Evolutionary conservation across 2,113 vertebrate genomes (phyloP).

Genomic region (Actinemys pallida): DNA sequence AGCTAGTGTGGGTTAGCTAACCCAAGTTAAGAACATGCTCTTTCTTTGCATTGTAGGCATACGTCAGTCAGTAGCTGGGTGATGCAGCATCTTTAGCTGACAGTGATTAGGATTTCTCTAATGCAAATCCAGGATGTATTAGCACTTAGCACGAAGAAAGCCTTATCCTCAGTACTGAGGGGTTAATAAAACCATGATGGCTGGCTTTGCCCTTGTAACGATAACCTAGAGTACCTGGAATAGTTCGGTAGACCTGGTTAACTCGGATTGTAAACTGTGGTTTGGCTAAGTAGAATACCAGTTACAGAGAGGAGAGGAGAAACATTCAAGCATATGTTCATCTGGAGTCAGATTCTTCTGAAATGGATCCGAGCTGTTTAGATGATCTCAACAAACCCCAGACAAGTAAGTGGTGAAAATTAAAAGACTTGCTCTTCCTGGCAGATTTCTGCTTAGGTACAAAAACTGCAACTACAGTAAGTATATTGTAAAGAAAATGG

Average conservation of each 20-base stretch:
- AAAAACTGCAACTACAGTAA: background rate
- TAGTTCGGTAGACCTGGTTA: background rate
- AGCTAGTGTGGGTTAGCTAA: too few relatives aligned
- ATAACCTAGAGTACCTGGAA: background rate
- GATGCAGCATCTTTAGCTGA: too few relatives aligned
- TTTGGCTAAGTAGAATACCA: slow-evolving; percentile 17
- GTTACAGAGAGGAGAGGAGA: background rate
- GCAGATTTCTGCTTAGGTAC: slow-evolving; percentile 55
- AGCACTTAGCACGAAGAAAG: background rate
- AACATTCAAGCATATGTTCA: slow-evolving; percentile 35
- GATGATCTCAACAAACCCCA: slow-evolving; percentile 75
- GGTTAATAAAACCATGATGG: background rate
- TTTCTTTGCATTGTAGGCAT: too few relatives aligned
- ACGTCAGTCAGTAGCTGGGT: background rate
- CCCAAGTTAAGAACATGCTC: too few relatives aligned
- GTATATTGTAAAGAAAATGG: slow-evolving; percentile 43
- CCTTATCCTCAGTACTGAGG: background rate
- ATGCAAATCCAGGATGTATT: background rate
- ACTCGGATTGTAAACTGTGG: background rate
- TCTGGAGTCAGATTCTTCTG: slow-evolving; percentile 71
- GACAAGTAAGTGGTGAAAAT: slow-evolving; percentile 69
- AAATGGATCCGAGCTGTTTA: slow-evolving; percentile 67
- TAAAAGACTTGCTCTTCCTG: slow-evolving; percentile 12
- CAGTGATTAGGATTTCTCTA: background rate
- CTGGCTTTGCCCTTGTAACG: slow-evolving; percentile 5